These are phyloP conservation scores for Tachina grossa DNA, from an alignment of 2,888 invertebrate species.

Conservation along the genomic window DNA sequence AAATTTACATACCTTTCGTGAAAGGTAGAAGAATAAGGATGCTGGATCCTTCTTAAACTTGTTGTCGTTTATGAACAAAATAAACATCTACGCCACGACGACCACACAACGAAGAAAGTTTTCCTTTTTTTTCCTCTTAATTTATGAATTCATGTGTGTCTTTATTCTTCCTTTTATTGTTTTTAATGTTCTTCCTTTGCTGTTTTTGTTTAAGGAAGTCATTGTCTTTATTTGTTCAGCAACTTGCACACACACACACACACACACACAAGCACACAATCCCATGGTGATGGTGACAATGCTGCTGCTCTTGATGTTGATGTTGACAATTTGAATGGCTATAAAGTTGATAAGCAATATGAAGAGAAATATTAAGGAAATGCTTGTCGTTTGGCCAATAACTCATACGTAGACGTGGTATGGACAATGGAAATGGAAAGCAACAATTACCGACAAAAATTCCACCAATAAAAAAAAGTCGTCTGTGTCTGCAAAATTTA, in stretches of 20 bases:
- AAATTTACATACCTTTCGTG: constrained; percentile 48
- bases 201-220: constrained; percentile 33
- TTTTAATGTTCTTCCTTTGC: neutral
- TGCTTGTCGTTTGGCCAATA: constrained; percentile 39
- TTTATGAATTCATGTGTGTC: neutral
- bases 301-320: neutral
- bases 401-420: neutral
- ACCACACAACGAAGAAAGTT: neutral
- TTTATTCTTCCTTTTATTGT: neutral
- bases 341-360: constrained; percentile 33
- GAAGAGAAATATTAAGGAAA: constrained; percentile 35
- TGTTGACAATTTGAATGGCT: constrained; percentile 10
- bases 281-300: neutral
- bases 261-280: neutral
- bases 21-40: neutral
- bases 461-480: constrained; percentile 12
- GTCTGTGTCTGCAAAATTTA: neutral
- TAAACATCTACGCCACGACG: neutral
- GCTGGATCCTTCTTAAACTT: neutral
- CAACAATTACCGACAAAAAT: constrained; percentile 7
- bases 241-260: constrained; percentile 6
- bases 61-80: too few species aligned
- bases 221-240: constrained; percentile 39
- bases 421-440: constrained; percentile 16
- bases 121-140: neutral